Base-by-base conservation (phyloP, 2,113 vertebrate species). In the Pogonocichla stellata region DNA sequence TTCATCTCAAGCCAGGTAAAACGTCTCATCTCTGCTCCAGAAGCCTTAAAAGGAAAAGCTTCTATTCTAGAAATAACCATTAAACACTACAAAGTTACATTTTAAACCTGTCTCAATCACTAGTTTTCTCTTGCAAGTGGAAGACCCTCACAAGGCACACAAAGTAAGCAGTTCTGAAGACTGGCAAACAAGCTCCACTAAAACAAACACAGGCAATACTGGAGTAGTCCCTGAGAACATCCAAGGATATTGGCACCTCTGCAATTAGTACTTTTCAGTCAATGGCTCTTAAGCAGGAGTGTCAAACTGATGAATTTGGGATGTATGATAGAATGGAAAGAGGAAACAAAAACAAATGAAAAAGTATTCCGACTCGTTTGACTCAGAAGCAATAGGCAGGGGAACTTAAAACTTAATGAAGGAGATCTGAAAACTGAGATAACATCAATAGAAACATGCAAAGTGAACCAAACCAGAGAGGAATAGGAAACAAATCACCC, bases 391-490 rank as follows among this genome's bases (percentile, higher is more conserved):
- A 82, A 54, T 9, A 64, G 10, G 20, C 31, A 65, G 4, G 4
- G 15, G 8, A 88, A 75, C 34, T 64, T 19, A 34, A 83, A 45
- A 40, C 65, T 80, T 56, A 82, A 80, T 19, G 23, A 51, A 92
- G 48, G 66, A 64, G n/a, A 90, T 56, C 56, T 45, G 38, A 83
- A 90, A 96, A 83, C 28, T 48, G 40, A 82, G 43, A 38, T 43
- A 67, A 51, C 10, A 43, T 45, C 10, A 50, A 81, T 29, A 83
- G 60, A 93, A 96, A 86, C 57, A 57, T 11, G 38, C 47, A 92
- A 79, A 69, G 19, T 29, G 85, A 93, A 56, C 24, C 62, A 93
- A 77, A 70, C 9, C 40, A 90, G 54, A 65, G 34, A 70, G 56
- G 24, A 93, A 91, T 5, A 61, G 34, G 31, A 91, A 96, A 74